Conservation (phyloP, 2,797 vertebrate genomes). For the Lateolabrax maculatus region DNA sequence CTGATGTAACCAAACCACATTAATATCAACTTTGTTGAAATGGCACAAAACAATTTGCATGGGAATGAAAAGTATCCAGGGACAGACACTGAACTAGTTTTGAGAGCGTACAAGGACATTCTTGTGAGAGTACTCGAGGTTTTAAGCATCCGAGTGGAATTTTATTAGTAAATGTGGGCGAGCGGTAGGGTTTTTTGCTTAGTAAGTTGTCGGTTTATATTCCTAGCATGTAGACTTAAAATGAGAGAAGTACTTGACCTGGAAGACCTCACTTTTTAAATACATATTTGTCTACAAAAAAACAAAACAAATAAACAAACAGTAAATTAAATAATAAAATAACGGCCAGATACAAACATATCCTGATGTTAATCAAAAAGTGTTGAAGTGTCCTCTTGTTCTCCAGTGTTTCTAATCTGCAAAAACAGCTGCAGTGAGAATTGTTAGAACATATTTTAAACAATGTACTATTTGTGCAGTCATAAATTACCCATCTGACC, state of each 20-base stretch:
- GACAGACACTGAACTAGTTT: not conserved
- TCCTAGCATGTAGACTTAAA: not conserved
- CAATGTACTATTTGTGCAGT: not conserved
- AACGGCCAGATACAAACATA: not conserved
- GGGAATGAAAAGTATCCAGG: not conserved
- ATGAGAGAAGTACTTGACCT: not conserved
- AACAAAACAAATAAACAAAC: too few species aligned
- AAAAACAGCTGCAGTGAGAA: constrained; percentile 3
- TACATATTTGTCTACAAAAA: not conserved
- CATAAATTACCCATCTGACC: constrained; percentile 24
- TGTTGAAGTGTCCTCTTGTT: not conserved
- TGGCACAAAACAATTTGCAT: not conserved
- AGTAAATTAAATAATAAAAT: not conserved
- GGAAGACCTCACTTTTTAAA: not conserved
- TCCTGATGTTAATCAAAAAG: not conserved
- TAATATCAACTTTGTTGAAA: not conserved
- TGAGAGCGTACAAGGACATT: not conserved
- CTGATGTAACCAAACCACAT: constrained; percentile 15
- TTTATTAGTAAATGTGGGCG: not conserved
- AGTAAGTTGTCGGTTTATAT: not conserved
- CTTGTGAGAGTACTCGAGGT: not conserved
- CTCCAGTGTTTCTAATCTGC: constrained; percentile 3
- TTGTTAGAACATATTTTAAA: not conserved
- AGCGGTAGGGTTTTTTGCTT: too few species aligned
- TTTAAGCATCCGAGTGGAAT: not conserved